Conservation (phyloP, 1,140 invertebrate species). For the Rhyzopertha dominica region DNA sequence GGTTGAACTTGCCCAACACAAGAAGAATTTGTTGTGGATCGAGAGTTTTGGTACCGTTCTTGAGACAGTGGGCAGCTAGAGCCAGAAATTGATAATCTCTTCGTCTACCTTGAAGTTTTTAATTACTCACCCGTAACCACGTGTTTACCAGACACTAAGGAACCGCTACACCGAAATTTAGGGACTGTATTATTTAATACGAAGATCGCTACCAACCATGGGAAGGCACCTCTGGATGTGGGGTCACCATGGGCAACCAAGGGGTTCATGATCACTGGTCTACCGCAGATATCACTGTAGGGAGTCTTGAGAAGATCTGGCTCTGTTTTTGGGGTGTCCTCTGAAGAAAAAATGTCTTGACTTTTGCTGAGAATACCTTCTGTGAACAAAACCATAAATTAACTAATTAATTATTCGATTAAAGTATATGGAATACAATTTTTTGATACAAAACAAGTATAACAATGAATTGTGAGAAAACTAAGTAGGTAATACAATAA, state of each 20-base stretch:
- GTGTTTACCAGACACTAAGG: slow-evolving; percentile 51
- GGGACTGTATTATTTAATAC: slow-evolving; percentile 43
- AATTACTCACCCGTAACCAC: slow-evolving; percentile 49
- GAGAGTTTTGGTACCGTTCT: slow-evolving; percentile 17
- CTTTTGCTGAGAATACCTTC: too few relatives aligned
- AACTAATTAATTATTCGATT: too few relatives aligned
- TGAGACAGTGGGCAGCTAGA: slow-evolving; percentile 52
- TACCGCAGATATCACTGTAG: slow-evolving; percentile 37
- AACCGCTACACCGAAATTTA: slow-evolving; percentile 55
- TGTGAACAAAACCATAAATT: too few relatives aligned
- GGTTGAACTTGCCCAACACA: slow-evolving; percentile 47
- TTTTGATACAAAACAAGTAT: too few relatives aligned
- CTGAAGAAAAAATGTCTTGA: too few relatives aligned
- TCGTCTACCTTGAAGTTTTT: too few relatives aligned
- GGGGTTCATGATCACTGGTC: slow-evolving; percentile 34
- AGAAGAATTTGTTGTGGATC: slow-evolving; percentile 26
- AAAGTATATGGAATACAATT: too few relatives aligned
- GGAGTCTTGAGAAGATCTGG: too few relatives aligned
- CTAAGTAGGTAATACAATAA: too few relatives aligned
- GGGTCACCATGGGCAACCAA: slow-evolving; percentile 42
- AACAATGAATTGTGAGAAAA: too few relatives aligned
- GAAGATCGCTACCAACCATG: slow-evolving; percentile 52
- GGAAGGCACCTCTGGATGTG: slow-evolving; percentile 47
- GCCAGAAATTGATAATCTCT: slow-evolving; percentile 9
- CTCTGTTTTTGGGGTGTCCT: too few relatives aligned